A percentile compares a stretch with the other conserved stretches of the same genome.
Conservation (phyloP, 2,888 invertebrate genomes). For the Strigamia maritima region DNA sequence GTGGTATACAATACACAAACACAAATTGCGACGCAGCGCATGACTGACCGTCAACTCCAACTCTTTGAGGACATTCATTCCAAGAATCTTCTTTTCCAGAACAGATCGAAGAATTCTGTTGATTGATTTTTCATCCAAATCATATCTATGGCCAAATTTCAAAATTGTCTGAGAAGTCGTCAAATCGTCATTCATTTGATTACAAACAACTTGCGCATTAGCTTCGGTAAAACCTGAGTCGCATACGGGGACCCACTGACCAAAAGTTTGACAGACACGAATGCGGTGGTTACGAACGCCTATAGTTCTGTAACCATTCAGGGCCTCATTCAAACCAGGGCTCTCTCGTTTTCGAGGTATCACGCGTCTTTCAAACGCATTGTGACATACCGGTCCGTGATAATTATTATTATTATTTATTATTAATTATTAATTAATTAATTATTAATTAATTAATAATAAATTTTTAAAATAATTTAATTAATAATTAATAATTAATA, state of each 20-base stretch:
- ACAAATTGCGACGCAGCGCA: slow-evolving; percentile 82
- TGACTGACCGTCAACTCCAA: slow-evolving; percentile 85
- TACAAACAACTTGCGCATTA: slow-evolving; percentile 93
- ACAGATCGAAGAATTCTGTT: slow-evolving; percentile 74
- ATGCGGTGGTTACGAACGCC: no score
- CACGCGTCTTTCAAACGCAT: no score
- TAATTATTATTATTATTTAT: no score
- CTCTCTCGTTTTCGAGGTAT: no score
- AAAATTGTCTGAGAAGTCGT: slow-evolving; percentile 78
- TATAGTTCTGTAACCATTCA: no score
- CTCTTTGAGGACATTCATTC: slow-evolving; percentile 60
- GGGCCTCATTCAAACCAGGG: no score
- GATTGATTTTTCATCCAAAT: slow-evolving; percentile 82
- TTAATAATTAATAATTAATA: no score
- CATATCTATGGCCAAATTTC: slow-evolving; percentile 77
- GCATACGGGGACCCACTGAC: slow-evolving; percentile 96
- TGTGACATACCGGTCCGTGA: no score
- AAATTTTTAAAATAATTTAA: no score
- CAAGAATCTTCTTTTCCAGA: slow-evolving; percentile 54
- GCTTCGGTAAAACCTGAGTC: slow-evolving; percentile 92
- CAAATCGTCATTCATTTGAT: background rate
- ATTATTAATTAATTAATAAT: no score
- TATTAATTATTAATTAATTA: no score
- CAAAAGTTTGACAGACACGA: slow-evolving; percentile 81
- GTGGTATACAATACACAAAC: slow-evolving; percentile 84